Percentiles rank a stretch among this genome's conserved stretches.
Conservation (phyloP, 2,113 vertebrate genomes). For the Globicephala melas region DNA sequence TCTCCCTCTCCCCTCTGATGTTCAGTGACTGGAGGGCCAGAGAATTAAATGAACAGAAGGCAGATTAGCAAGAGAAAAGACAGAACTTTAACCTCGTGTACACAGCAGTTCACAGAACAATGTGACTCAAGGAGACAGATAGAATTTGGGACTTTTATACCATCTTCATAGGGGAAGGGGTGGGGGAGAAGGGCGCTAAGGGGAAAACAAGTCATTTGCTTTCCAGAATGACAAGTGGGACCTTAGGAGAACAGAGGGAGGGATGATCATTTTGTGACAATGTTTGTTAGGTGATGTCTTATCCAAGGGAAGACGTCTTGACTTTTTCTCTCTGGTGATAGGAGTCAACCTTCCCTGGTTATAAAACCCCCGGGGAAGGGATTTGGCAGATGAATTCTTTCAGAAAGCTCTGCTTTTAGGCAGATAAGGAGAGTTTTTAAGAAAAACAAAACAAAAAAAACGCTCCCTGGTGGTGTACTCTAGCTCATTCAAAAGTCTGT, state of each 20-base stretch:
- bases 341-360: neutral
- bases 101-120: neutral
- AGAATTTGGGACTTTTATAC: neutral
- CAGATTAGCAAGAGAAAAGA: neutral
- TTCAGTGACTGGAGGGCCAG: neutral
- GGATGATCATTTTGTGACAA: neutral
- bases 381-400: neutral
- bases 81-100: neutral
- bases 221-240: neutral
- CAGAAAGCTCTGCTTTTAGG: neutral
- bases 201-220: neutral
- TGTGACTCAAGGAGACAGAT: neutral
- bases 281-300: neutral
- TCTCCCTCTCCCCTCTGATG: too few relatives aligned
- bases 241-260: neutral
- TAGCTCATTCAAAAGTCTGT: neutral
- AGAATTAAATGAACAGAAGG: neutral
- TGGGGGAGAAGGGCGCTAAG: fast-evolving
- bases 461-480: neutral
- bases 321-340: neutral
- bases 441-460: neutral
- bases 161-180: too few relatives aligned
- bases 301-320: neutral
- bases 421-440: neutral
- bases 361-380: too few relatives aligned